Conservation (phyloP, 2,113 vertebrate genomes). For the Cathartes aura region DNA sequence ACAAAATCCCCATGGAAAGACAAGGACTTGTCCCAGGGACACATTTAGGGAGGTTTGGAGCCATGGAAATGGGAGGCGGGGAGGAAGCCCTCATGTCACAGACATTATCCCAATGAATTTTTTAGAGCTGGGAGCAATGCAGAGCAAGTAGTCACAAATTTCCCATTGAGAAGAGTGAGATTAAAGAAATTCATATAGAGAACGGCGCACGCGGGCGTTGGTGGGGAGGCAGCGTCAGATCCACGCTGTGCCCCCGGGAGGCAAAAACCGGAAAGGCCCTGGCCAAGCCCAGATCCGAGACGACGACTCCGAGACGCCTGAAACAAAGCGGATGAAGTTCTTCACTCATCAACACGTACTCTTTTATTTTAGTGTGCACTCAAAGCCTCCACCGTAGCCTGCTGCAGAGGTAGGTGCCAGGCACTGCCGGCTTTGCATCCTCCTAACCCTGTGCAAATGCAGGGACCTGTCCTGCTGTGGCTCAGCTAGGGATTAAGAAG, state of each 20-base stretch:
- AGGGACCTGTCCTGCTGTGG: background rate
- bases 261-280: background rate
- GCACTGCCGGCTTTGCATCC: background rate
- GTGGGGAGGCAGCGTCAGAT: background rate
- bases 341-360: background rate
- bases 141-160: background rate
- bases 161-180: background rate
- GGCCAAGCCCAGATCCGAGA: background rate
- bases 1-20: background rate
- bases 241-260: accelerated
- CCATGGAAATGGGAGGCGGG: accelerated
- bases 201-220: accelerated
- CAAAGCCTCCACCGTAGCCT: background rate
- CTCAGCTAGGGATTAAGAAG: background rate
- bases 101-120: background rate
- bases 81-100: background rate
- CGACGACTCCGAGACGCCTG: accelerated
- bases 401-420: background rate
- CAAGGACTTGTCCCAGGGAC: background rate
- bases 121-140: background rate
- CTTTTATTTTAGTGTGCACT: background rate
- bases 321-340: background rate
- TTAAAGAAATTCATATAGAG: background rate
- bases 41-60: background rate
- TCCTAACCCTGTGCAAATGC: background rate